Base-by-base conservation (phyloP, 2,888 invertebrate genomes). In the Sipunculus nudus region DNA sequence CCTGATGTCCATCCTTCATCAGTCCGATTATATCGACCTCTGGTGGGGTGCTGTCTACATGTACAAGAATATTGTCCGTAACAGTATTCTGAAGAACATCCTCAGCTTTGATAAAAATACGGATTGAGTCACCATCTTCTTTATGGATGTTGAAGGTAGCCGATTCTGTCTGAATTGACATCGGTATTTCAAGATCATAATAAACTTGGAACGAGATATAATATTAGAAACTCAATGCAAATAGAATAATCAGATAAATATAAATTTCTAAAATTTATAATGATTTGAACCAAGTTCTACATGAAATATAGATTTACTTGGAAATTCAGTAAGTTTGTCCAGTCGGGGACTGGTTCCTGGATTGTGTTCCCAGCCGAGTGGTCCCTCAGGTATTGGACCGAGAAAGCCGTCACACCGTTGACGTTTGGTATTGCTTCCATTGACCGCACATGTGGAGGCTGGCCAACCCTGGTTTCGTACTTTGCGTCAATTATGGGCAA, bases 51-150 rank as follows among this genome's bases (percentile, higher is more conserved):
- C 45, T 45, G 54, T 54, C 54, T 16, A 54, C 46, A 45, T 54
- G 54, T n/a, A 54, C 46, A 16, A 54, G 25, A 2, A 54, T 23
- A 21, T n/a, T 21, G 35, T 54, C 54, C 3, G 25, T 54, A 10
- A 21, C 45, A n/a, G 23, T 31, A 32, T 53, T 53, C 13, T 29
- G n/a, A 39, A 54, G 26, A 19, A 54, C 45, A 28, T 54, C 54
- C 1, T 16, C n/a, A n/a, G 45, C 54, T 21, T 31, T 0, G 8
- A 54, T 35, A 43, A 43, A 54, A 19, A 54, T 23, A 10, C 54
- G 29, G 21, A 54, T 32, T 28, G 54, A 54, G 23, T 54, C 45
- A 29, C 54, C 54, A 32, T 54, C 54, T 45, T 10, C 54, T 41
- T 41, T 23, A 19, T 26, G 26, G 6, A 53, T 28, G 21, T 21